Base-by-base conservation (phyloP, 2,888 invertebrate species). In the Drosophila planitibia region DNA sequence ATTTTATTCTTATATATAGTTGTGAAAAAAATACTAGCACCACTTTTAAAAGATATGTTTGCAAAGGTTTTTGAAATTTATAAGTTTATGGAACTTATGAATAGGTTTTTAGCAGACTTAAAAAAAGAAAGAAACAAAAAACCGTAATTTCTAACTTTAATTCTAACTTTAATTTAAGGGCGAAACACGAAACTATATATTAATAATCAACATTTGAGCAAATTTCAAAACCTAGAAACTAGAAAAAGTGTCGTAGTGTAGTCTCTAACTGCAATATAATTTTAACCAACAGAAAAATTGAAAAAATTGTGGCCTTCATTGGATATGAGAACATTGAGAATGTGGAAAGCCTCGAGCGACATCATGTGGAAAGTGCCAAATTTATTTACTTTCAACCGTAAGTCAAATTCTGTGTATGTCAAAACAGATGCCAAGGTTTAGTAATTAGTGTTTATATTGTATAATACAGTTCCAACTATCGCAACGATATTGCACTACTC, bases 401-500 rank as follows among this genome's bases (percentile, higher is more conserved):
- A 87, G 92, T 47, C 16, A 47, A 47, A 47, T 4, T 16, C 16
- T 9, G 2, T 4, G 5, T 32, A 7, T 22, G 14, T 47, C 6
- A 9, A 47, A 47, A 47, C 7, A 7, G 25, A 16, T 47, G 25
- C 25, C 16, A 32, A 30, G 2, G 12, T 22, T 44, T 0, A 16
- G 16, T 32, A 10, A 10, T 7, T 32, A 32, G 9, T 57, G 19
- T 32, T 33, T n/a, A 25, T 16, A 54, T 28, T 3, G 9, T 35
- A 16, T 14, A 12, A 55, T 28, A 16, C 59, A 93, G 93, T 9
- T 84, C 81, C 22, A 90, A 85, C 68, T 89, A 91, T 49, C 91
- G 87, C 41, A 93, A 93, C 79, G 93, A 93, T 55, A 93, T 93
- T 52, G 92, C 92, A 1, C 68, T 93, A 33, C 77, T 92, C 25